phyloP scores from a whole-genome alignment of 1,140 invertebrate species.

The Eupristina koningsbergeri region DNA sequence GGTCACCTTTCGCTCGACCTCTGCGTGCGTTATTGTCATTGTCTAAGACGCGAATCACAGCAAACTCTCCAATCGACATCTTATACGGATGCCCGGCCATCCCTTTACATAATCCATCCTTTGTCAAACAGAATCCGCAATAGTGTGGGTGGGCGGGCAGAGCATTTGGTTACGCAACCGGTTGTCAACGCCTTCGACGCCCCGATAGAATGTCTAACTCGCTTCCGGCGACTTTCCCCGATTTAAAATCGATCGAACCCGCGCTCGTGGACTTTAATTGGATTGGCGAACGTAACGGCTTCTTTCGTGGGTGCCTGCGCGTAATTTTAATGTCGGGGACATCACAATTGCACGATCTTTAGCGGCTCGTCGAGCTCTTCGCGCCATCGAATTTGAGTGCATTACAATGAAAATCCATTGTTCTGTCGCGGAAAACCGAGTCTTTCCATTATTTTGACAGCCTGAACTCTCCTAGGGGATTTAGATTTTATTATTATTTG shows the following conservation, averaged over 20 bases:
- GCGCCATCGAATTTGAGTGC: neutral
- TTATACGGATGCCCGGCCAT: neutral
- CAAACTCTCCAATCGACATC: neutral
- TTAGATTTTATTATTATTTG: too few species aligned
- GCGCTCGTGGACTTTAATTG: neutral
- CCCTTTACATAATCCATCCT: conserved; percentile 1
- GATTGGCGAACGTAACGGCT: too few species aligned
- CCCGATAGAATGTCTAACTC: too few species aligned
- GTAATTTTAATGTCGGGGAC: too few species aligned
- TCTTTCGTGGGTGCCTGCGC: too few species aligned
- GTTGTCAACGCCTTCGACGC: too few species aligned
- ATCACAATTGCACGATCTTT: too few species aligned
- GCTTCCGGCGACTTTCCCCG: too few species aligned
- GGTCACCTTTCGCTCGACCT: neutral
- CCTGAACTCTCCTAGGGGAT: neutral
- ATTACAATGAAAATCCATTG: neutral
- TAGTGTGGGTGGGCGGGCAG: conserved; percentile 49
- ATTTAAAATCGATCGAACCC: neutral
- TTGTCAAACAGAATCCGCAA: conserved; percentile 64
- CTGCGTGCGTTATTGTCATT: neutral
- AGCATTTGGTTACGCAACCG: too few species aligned
- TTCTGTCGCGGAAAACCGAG: neutral
- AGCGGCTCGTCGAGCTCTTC: neutral
- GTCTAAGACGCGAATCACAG: neutral
- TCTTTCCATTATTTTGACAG: neutral